These are phyloP conservation scores for Macaria liturata DNA, from an alignment of 2,888 invertebrate species.

Conservation along the genomic window DNA sequence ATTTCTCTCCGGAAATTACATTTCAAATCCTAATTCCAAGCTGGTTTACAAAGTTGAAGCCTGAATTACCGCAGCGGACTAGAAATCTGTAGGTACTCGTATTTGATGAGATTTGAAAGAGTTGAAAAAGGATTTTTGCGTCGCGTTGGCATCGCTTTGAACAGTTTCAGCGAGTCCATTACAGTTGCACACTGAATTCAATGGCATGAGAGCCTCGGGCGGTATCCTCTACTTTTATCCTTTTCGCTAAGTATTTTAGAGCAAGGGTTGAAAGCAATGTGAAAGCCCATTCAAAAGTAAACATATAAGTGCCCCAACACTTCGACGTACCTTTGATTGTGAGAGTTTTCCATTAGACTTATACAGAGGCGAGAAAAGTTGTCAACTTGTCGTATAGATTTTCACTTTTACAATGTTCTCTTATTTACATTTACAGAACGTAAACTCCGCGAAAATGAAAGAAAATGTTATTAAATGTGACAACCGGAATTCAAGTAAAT, in stretches of 20 bases:
- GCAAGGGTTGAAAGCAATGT: slow-evolving; percentile 2
- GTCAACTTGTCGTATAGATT: too few relatives aligned
- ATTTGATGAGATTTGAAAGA: slow-evolving; percentile 4
- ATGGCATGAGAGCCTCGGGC: slow-evolving; percentile 3
- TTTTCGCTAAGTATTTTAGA: slow-evolving; percentile 13
- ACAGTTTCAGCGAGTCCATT: slow-evolving; percentile 17
- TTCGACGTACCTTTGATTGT: neutral
- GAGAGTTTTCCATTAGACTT: too few relatives aligned
- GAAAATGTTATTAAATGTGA: too few relatives aligned
- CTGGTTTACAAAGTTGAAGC: neutral
- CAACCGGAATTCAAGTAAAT: too few relatives aligned
- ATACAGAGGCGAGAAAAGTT: too few relatives aligned
- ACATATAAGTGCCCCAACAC: neutral
- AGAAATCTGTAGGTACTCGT: slow-evolving; percentile 5
- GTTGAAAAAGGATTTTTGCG: slow-evolving; percentile 14
- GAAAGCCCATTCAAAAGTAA: slow-evolving; percentile 12
- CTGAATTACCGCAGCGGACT: slow-evolving; percentile 1
- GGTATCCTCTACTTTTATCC: slow-evolving; percentile 14
- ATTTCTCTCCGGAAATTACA: neutral
- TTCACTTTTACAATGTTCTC: too few relatives aligned
- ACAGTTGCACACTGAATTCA: slow-evolving; percentile 10
- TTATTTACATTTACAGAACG: too few relatives aligned
- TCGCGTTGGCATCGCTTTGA: slow-evolving; percentile 10
- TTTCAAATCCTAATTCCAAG: slow-evolving; percentile 1
- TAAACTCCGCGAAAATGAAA: too few relatives aligned